Evolutionary conservation across 2,888 invertebrate species (phyloP).

Genomic region (Stramonita haemastoma): DNA sequence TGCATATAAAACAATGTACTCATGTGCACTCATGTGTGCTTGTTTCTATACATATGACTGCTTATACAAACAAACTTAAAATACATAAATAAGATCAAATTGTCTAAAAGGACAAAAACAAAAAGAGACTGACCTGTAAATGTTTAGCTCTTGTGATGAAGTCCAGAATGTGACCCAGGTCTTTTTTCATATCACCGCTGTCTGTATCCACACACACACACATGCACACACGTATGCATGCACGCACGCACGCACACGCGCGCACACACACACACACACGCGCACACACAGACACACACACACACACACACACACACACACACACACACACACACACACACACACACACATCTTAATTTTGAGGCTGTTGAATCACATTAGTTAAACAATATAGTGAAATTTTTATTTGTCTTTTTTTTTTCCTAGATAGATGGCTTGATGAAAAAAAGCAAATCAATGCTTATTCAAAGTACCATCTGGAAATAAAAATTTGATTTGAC

Average conservation of each 20-base stretch:
- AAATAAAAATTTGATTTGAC: too few species aligned
- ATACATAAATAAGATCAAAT: not conserved
- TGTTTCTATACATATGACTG: not conserved
- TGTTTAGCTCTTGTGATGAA: conserved; percentile 84
- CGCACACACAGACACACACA: not conserved
- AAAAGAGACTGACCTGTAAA: conserved; percentile 80
- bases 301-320: not conserved
- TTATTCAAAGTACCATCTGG: too few species aligned
- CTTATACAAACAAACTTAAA: not conserved
- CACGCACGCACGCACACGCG: not conserved
- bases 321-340: not conserved
- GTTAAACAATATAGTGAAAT: too few species aligned
- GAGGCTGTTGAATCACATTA: too few species aligned
- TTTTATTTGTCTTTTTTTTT: too few species aligned
- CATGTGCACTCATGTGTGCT: too few species aligned
- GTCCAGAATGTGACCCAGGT: conserved; percentile 94
- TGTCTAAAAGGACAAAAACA: not conserved
- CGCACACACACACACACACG: not conserved
- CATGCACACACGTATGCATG: not conserved
- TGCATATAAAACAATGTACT: too few species aligned
- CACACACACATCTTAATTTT: not conserved
- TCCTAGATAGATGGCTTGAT: too few species aligned
- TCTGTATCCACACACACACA: conserved; percentile 78
- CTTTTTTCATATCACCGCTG: conserved; percentile 87
- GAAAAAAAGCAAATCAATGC: too few species aligned